Evolutionary conservation across 2,888 invertebrate genomes (phyloP).

Genomic region (Hypomecis punctinalis): DNA sequence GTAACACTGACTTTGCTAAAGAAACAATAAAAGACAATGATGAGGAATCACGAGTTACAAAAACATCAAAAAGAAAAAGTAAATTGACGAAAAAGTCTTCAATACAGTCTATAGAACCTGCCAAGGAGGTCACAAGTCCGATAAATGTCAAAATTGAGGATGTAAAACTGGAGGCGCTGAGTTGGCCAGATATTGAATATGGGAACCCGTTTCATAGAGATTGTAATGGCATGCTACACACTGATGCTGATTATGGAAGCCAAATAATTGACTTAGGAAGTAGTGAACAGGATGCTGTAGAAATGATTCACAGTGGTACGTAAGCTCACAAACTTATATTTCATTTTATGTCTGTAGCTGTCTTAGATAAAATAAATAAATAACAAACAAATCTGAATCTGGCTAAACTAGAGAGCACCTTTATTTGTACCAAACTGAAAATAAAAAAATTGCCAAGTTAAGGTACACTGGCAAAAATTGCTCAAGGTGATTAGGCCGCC

Average conservation of each 20-base stretch:
- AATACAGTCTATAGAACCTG: slow-evolving; percentile 34
- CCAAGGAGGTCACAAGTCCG: slow-evolving; percentile 20
- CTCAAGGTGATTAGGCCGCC: too few species aligned
- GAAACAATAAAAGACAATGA: slow-evolving; percentile 4
- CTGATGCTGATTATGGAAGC: slow-evolving; percentile 43
- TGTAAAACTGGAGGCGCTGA: slow-evolving; percentile 56
- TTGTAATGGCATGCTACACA: slow-evolving; percentile 53
- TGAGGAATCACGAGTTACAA: slow-evolving; percentile 1
- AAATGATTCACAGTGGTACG: slow-evolving; percentile 61
- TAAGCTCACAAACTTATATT: slow-evolving; percentile 5
- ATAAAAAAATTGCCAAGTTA: too few species aligned
- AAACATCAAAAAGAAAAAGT: slow-evolving; percentile 1
- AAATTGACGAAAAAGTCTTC: neutral
- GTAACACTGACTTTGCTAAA: neutral
- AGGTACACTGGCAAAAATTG: too few species aligned
- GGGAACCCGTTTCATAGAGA: slow-evolving; percentile 62
- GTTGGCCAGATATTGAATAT: slow-evolving; percentile 52
- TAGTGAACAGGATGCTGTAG: slow-evolving; percentile 60
- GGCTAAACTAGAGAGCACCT: too few species aligned
- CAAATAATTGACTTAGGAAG: slow-evolving; percentile 56
- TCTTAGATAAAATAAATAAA: too few species aligned
- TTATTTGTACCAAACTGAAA: too few species aligned
- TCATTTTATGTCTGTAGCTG: too few species aligned
- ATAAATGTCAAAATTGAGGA: slow-evolving; percentile 33
- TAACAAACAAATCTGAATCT: too few species aligned